Percentiles rank a stretch among this genome's conserved stretches.
These are phyloP conservation scores for Electrophaes corylata DNA, from an alignment of 2,888 invertebrate genomes.

Conservation along the genomic window DNA sequence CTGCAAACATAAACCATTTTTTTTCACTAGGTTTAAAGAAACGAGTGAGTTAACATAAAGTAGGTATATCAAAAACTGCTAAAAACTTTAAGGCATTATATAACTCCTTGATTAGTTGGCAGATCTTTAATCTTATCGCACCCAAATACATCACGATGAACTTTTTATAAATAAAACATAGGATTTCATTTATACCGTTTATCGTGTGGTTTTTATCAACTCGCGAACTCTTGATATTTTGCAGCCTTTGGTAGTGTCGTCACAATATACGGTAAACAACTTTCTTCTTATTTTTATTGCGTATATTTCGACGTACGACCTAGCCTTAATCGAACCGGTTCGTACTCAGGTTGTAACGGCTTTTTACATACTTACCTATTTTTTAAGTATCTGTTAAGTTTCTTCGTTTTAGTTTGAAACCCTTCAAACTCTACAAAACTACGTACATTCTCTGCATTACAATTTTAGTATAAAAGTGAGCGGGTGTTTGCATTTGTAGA, in stretches of 20 bases:
- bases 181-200: background rate
- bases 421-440: background rate
- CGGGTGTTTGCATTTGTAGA: too few species aligned
- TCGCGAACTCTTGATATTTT: constrained; percentile 14
- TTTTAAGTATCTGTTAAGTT: background rate
- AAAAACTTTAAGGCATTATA: too few species aligned
- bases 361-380: background rate
- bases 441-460: background rate
- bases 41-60: too few species aligned
- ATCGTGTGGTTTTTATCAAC: background rate
- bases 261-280: constrained; percentile 20
- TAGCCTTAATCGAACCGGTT: constrained; percentile 19
- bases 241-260: constrained; percentile 8
- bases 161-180: too few species aligned
- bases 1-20: too few species aligned
- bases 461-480: too few species aligned
- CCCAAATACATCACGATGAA: too few species aligned
- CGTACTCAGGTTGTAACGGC: background rate
- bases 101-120: too few species aligned
- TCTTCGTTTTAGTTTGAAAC: background rate
- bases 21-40: too few species aligned
- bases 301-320: constrained; percentile 3
- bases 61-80: too few species aligned
- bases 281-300: constrained; percentile 26
- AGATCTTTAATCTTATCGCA: too few species aligned